Base-by-base conservation (phyloP, 2,113 vertebrate species). In the Mirounga angustirostris region DNA sequence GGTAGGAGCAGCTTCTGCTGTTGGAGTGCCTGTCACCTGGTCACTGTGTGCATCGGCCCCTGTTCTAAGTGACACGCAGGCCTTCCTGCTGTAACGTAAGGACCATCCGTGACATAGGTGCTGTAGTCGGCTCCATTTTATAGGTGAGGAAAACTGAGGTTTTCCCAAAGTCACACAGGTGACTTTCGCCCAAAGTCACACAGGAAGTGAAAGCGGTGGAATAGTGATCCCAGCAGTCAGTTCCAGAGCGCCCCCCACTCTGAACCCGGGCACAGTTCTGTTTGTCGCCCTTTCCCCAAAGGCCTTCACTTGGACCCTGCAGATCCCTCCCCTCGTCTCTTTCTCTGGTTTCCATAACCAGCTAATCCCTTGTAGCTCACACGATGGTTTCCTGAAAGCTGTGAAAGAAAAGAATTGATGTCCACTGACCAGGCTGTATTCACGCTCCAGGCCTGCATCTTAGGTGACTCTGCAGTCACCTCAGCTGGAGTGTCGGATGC, bases 401-500 rank as follows among this genome's bases (percentile, higher is more conserved):
- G 10, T 13, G 19, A 89, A 30, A 63, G 36, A 30, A 81, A 30
- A 91, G 36, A 58, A 33, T 36, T 40, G 40, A 50, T 59, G 12
- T 50, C 18, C 21, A 14, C 69, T 24, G 15, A 74, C 36, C 61
- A 36, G 86, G 33, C 88, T 40, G 10, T 26, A 26, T 15, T 33
- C 6, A 4, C 5, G 13, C 46, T 43, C 43, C 43, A 81, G 36
- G 24, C 30, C 50, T 78, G 28, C 1, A 4, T 50, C 56, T 36
- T 78, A 22, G 22, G 26, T 24, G 18, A 80, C 83, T 30, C 54
- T 78, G 33, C 79, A 40, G 14, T 73, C 71, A 56, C 71, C 36
- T 74, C 0, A 0, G 12, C 4, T 46, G 26, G 63, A 5, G 13
- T 43, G 14, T 61, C 54, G 36, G 36, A 46, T 40, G 46, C 67